phyloP scores from a whole-genome alignment of 2,113 vertebrate genomes.

The Parotia lawesii region DNA sequence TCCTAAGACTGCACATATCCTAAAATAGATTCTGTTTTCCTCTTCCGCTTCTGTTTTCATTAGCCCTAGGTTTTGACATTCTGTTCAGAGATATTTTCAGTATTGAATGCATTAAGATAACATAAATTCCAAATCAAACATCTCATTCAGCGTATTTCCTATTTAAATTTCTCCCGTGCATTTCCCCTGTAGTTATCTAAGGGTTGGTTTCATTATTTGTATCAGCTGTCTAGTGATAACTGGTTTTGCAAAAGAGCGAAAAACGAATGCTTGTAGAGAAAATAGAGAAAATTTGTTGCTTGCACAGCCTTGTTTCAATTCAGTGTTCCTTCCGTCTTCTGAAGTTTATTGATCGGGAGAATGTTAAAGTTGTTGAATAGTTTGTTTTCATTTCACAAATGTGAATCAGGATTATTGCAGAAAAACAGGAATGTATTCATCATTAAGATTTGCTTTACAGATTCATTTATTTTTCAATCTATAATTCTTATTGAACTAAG shows the following conservation, averaged over 20 bases:
- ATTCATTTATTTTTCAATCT: constrained; percentile 63
- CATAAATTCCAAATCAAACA: constrained; percentile 26
- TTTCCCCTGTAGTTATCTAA: constrained; percentile 17
- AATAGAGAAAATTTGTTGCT: constrained; percentile 11
- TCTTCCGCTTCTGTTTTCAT: constrained; percentile 17
- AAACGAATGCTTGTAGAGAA: constrained; percentile 18
- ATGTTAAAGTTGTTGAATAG: constrained; percentile 40
- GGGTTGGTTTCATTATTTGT: constrained; percentile 1
- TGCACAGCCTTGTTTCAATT: constrained; percentile 27
- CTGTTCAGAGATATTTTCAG: constrained; percentile 11
- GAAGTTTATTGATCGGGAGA: constrained; percentile 39
- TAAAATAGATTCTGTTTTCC: constrained; percentile 25
- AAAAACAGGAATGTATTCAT: constrained; percentile 33
- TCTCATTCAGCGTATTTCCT: constrained; percentile 9
- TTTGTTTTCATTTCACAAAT: constrained; percentile 55
- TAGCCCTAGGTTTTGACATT: constrained; percentile 37
- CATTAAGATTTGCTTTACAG: constrained; percentile 57
- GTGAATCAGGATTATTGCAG: constrained; percentile 31
- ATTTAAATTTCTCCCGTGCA: constrained; percentile 41
- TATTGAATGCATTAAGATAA: constrained; percentile 37
- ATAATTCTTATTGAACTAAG: constrained; percentile 58
- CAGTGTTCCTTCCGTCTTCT: not conserved
- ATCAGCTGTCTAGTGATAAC: constrained; percentile 9
- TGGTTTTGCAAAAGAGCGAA: constrained; percentile 20
- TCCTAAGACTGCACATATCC: not conserved